Base-by-base conservation (phyloP, 2,113 vertebrate genomes). In the Chloropsis cyanopogon region DNA sequence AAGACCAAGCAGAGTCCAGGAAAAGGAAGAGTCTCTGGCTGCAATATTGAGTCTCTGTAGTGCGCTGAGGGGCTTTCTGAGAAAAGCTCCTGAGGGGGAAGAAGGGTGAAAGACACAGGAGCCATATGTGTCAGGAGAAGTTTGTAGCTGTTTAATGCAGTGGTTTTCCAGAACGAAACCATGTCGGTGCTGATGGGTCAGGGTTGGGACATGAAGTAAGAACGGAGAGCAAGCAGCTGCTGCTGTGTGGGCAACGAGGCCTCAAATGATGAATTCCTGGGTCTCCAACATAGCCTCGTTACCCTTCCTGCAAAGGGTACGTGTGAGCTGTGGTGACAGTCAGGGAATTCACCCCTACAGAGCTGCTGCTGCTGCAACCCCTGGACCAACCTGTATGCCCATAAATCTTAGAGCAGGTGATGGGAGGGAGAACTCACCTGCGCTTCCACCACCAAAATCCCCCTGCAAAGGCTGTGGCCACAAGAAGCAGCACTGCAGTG, bases 31-130 rank as follows among this genome's bases (percentile, higher is more conserved):
- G 14, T 28, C 33, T 63, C 57, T 59, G 22, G 39, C 10, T 5
- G 9, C 35, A 33, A 4, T 26, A 23, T 35, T 33, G 25, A 61
- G 6, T 39, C 15, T 70, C 59, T 83, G 54, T 29, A n/a, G 68
- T 6, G 5, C 0, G 0, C 31, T 31, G 22, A 15, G 12, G 7
- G 3, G 8, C 31, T 71, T 76, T 20, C 57, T 63, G 7, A 6
- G 25, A 37, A 35, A 19, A 88, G 12, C 15, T 53, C 2, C 1
- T 66, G 56, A 70, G 2, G 3, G 3, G 7, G 28, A 63, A 52
- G 42, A 54, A 79, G 21, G 2, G 12, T 13, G 16, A 79, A 42
- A 91, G 33, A 31, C 88, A 83, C 33, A 68, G 35, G 47, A 82
- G 29, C 7, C 57, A 53, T 0, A 2, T 13, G 25, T 2, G 4